Conservation (phyloP, 2,888 invertebrate genomes). For the Andrena camellia region DNA sequence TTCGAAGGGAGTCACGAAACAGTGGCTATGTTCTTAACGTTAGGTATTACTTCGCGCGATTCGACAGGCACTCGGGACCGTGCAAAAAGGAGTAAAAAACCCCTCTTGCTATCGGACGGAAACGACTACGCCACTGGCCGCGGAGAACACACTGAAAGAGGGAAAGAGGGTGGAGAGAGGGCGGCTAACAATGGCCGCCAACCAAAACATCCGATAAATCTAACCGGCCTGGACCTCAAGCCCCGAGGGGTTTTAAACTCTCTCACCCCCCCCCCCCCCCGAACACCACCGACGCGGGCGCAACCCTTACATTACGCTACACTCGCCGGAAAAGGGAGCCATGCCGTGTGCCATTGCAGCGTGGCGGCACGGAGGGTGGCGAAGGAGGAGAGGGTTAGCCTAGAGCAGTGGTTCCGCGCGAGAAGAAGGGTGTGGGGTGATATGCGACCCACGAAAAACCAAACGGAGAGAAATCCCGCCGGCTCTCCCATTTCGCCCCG, state of each 20-base stretch:
- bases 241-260: constrained; percentile 84
- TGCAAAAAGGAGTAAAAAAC: constrained; percentile 54
- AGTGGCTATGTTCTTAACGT: constrained; percentile 45
- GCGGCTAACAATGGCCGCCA: constrained; percentile 85
- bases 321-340: constrained; percentile 77
- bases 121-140: constrained; percentile 71
- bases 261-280: constrained; percentile 79
- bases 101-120: constrained; percentile 54
- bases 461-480: constrained; percentile 76
- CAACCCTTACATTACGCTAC: constrained; percentile 84
- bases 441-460: constrained; percentile 81
- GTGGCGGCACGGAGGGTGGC: constrained; percentile 52
- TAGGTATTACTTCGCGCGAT: constrained; percentile 40
- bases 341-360: constrained; percentile 71
- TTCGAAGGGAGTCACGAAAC: constrained; percentile 24
- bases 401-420: constrained; percentile 42
- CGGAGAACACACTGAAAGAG: constrained; percentile 66
- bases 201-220: constrained; percentile 86
- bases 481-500: constrained; percentile 29
- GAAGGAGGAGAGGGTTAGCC: constrained; percentile 55
- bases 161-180: constrained; percentile 73
- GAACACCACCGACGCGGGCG: constrained; percentile 73
- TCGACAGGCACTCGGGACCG: constrained; percentile 27
- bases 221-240: constrained; percentile 84
- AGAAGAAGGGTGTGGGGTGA: constrained; percentile 64